A percentile compares a stretch with the other conserved stretches of the same genome.
phyloP scores from a whole-genome alignment of 1,140 invertebrate species.

The honey bee (Apis mellifera) region Amel_HAv3.1 CM009932.2:10671001-10671500 shows the following conservation, averaged over 20 bases:
- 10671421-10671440: constrained; percentile 51
- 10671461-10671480: constrained; percentile 29
- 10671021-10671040: constrained; percentile 30
- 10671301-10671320: constrained; percentile 29
- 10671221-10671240: constrained; percentile 45
- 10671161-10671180: constrained; percentile 34
- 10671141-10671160: constrained; percentile 32
- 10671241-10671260: constrained; percentile 31
- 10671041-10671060: constrained; percentile 25
- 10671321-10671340: constrained; percentile 60
- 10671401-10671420: constrained; percentile 21
- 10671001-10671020: not conserved
- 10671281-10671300: not conserved
- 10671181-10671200: constrained; percentile 40
- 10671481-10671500: constrained; percentile 38
- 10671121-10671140: constrained; percentile 43
- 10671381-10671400: constrained; percentile 37
- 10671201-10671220: constrained; percentile 62
- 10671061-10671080: not conserved
- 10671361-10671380: not conserved
- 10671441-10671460: constrained; percentile 59
- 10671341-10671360: not conserved
- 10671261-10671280: not conserved
- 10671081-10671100: constrained; percentile 4
- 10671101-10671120: constrained; percentile 1